A percentile compares a stretch with the other conserved stretches of the same genome.
Evolutionary conservation across 2,888 invertebrate genomes (phyloP).

Genomic region (Pseudeuparius sepicola): DNA sequence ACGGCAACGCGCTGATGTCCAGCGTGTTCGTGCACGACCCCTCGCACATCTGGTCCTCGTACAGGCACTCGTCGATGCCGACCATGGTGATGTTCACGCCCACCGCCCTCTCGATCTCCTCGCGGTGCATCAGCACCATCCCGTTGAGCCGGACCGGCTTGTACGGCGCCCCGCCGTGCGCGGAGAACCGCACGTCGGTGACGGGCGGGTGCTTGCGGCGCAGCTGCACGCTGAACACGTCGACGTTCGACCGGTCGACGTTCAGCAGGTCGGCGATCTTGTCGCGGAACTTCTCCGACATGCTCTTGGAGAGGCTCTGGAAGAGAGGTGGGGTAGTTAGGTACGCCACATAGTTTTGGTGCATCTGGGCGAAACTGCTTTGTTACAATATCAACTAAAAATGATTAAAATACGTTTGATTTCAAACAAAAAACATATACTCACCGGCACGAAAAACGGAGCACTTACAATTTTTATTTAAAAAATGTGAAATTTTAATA

Average conservation of each 20-base stretch:
- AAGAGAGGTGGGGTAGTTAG: too few relatives aligned
- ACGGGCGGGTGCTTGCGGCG: constrained; percentile 77
- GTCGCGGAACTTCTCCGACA: constrained; percentile 80
- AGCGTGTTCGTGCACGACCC: constrained; percentile 92
- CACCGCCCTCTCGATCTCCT: constrained; percentile 89
- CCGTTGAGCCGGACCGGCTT: constrained; percentile 85
- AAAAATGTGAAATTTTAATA: too few relatives aligned
- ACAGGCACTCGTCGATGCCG: constrained; percentile 91
- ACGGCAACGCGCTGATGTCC: constrained; percentile 79
- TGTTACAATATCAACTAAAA: too few relatives aligned
- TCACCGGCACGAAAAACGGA: too few relatives aligned
- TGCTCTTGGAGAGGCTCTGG: constrained; percentile 74
- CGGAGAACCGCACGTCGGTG: constrained; percentile 88
- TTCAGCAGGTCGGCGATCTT: constrained; percentile 78
- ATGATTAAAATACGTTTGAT: constrained; percentile 1
- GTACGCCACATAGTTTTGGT: too few relatives aligned
- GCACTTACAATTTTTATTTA: too few relatives aligned
- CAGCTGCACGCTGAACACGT: constrained; percentile 92
- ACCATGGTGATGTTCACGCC: constrained; percentile 96
- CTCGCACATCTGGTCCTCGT: constrained; percentile 91
- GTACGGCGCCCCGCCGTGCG: constrained; percentile 92
- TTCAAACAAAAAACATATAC: too few relatives aligned
- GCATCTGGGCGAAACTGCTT: too few relatives aligned
- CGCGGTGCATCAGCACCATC: constrained; percentile 83
- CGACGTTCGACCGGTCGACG: constrained; percentile 81